Evolutionary conservation across 2,888 invertebrate genomes (phyloP).

Genomic region (Aricia artaxerxes): DNA sequence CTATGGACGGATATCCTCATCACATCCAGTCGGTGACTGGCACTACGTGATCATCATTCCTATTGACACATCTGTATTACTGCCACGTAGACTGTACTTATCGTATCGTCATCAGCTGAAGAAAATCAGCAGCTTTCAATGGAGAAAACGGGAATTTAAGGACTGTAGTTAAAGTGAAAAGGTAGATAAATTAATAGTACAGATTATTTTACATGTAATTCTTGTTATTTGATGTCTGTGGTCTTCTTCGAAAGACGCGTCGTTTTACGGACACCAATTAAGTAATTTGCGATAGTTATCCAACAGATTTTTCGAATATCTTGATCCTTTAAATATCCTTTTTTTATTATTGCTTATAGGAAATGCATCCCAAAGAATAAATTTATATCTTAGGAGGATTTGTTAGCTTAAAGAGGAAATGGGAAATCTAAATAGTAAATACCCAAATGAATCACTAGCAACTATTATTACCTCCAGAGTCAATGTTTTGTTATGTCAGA

Average conservation of each 20-base stretch:
- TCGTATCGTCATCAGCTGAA: not conserved
- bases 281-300: too few relatives aligned
- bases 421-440: too few relatives aligned
- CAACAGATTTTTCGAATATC: too few relatives aligned
- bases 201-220: not conserved
- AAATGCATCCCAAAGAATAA: too few relatives aligned
- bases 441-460: not conserved
- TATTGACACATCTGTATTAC: slow-evolving; percentile 4
- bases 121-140: not conserved
- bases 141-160: not conserved
- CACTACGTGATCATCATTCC: slow-evolving; percentile 19
- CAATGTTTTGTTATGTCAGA: not conserved
- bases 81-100: slow-evolving; percentile 1
- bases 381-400: too few relatives aligned
- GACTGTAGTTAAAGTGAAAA: not conserved
- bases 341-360: too few relatives aligned
- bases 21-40: not conserved
- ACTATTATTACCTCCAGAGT: not conserved
- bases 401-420: too few relatives aligned
- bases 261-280: too few relatives aligned
- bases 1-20: slow-evolving; percentile 24
- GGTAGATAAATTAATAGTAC: not conserved
- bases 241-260: too few relatives aligned
- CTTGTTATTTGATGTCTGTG: too few relatives aligned
- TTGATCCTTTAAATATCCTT: too few relatives aligned